Conservation (phyloP, 1,140 invertebrate species). For the Drosophila funebris region DNA sequence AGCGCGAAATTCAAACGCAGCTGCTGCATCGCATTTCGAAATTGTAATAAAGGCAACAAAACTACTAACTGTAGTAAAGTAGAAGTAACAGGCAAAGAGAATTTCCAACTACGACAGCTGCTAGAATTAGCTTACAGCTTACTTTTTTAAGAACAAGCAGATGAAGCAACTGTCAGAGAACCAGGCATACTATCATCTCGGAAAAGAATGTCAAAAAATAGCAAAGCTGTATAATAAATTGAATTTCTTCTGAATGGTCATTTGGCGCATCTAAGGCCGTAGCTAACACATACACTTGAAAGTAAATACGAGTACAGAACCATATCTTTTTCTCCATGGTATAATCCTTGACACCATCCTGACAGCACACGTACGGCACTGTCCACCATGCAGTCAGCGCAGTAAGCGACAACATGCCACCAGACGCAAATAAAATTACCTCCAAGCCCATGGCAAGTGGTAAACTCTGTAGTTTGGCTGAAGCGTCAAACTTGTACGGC, state of each 20-base stretch:
- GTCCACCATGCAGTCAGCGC: conserved; percentile 28
- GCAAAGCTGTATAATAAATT: conserved; percentile 79
- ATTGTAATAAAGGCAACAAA: conserved; percentile 21
- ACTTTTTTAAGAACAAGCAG: conserved; percentile 11
- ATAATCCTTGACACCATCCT: conserved; percentile 23
- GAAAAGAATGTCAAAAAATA: conserved; percentile 60
- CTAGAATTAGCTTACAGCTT: conserved; percentile 68
- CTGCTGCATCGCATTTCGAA: conserved; percentile 68
- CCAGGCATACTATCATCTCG: conserved; percentile 61
- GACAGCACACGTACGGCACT: conserved; percentile 60
- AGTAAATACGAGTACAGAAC: conserved; percentile 40
- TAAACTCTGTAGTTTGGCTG: not conserved
- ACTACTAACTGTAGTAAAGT: not conserved
- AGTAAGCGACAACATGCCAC: conserved; percentile 57
- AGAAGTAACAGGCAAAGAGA: conserved; percentile 35
- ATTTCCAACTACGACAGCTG: conserved; percentile 58
- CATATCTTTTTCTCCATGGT: not conserved
- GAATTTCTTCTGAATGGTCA: conserved; percentile 76
- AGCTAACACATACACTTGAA: conserved; percentile 61
- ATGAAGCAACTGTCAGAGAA: conserved; percentile 27
- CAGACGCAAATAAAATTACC: conserved; percentile 76
- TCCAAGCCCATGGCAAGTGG: conserved; percentile 39
- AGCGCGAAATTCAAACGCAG: conserved; percentile 80
- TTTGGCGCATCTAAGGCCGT: conserved; percentile 68
- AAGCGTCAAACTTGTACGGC: conserved; percentile 32